phyloP scores from a whole-genome alignment of 2,113 vertebrate species.

The Scopus umbretta region DNA sequence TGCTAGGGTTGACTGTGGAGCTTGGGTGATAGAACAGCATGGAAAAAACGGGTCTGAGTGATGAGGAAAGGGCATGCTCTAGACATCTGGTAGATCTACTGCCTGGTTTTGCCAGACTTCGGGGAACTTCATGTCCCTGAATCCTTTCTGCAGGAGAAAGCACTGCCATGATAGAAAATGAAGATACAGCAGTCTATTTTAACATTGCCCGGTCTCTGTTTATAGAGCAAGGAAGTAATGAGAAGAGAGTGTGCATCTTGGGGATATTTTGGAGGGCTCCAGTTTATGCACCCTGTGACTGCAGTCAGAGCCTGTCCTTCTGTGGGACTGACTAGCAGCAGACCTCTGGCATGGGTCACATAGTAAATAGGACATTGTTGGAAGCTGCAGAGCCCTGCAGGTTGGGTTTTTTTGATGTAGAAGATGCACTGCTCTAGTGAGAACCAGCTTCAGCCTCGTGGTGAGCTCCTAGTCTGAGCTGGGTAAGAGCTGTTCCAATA shows the following conservation, averaged over 20 bases:
- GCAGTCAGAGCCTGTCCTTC: not conserved
- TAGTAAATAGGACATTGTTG: rapidly evolving
- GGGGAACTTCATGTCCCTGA: not conserved
- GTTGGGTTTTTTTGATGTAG: not conserved
- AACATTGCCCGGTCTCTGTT: not conserved
- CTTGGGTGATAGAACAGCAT: not conserved
- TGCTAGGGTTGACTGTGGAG: not conserved
- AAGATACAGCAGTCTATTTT: not conserved
- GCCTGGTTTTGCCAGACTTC: not conserved
- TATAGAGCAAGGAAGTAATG: not conserved
- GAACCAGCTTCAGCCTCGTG: not conserved
- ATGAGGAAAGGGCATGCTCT: not conserved
- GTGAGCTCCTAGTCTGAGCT: not conserved
- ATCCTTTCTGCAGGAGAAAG: not conserved
- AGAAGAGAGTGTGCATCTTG: not conserved
- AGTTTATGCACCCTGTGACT: not conserved
- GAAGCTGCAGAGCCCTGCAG: not conserved
- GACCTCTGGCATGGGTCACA: not conserved
- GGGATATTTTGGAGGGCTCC: not conserved
- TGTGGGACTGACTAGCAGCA: not conserved
- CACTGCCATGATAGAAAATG: not conserved
- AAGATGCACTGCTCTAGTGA: not conserved
- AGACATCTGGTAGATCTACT: not conserved
- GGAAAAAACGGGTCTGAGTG: not conserved
- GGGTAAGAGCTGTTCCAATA: not conserved